These are phyloP conservation scores for Drosophila anceps DNA, from an alignment of 2,888 invertebrate genomes.

Conservation along the genomic window DNA sequence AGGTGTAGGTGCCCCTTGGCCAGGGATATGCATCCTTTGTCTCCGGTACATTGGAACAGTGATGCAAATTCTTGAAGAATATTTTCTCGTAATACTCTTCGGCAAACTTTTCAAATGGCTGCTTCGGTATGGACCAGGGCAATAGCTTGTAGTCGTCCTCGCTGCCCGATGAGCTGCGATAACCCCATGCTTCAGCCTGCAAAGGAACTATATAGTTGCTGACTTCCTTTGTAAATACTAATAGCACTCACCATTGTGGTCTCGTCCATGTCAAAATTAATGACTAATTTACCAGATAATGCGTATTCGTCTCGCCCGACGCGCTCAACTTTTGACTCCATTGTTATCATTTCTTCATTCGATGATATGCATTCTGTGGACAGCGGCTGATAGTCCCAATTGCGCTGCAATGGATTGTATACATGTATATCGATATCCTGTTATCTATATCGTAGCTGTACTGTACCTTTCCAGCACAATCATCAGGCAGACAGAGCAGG, in stretches of 20 bases:
- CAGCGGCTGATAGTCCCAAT: slow-evolving; percentile 59
- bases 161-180: slow-evolving; percentile 49
- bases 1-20: neutral
- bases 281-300: neutral
- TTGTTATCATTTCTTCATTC: neutral
- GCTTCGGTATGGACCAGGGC: slow-evolving; percentile 41
- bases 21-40: slow-evolving; percentile 11
- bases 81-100: slow-evolving; percentile 38
- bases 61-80: slow-evolving; percentile 31
- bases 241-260: slow-evolving; percentile 35
- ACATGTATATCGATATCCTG: neutral
- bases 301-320: slow-evolving; percentile 18
- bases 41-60: slow-evolving; percentile 40
- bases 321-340: slow-evolving; percentile 6
- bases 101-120: slow-evolving; percentile 17
- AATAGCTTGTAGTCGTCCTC: slow-evolving; percentile 53
- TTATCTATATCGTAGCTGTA: neutral
- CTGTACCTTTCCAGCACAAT: slow-evolving; percentile 33
- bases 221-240: neutral
- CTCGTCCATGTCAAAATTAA: slow-evolving; percentile 14
- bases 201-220: neutral
- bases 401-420: slow-evolving; percentile 34
- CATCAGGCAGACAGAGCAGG: neutral
- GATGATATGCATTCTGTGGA: neutral
- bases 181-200: neutral